A percentile compares a stretch with the other conserved stretches of the same genome.
phyloP scores from a whole-genome alignment of 2,888 invertebrate species.

The Cephus nigrinus region DNA sequence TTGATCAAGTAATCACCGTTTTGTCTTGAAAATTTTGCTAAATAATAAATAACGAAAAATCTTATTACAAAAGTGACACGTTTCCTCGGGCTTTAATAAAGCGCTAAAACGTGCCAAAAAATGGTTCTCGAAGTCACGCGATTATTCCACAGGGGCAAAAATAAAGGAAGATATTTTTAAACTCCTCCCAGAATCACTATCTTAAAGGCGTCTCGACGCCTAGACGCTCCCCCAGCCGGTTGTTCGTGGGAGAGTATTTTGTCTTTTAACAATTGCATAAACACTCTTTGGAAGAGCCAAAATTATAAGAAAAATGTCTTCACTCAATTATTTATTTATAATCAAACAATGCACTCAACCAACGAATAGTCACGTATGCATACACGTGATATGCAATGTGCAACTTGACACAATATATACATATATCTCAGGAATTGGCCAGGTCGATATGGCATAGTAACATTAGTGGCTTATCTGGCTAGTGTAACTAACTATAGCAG shows the following conservation, averaged over 20 bases:
- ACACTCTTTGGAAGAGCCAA: too few relatives aligned
- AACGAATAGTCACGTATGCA: too few relatives aligned
- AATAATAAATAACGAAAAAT: not conserved
- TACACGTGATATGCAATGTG: too few relatives aligned
- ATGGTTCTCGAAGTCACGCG: slow-evolving; percentile 23
- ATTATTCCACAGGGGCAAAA: slow-evolving; percentile 27
- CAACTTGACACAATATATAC: too few relatives aligned
- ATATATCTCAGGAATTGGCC: not conserved
- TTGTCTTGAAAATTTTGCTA: not conserved
- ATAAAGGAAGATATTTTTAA: slow-evolving; percentile 36
- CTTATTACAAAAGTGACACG: not conserved
- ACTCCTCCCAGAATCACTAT: slow-evolving; percentile 11
- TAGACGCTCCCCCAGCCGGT: not conserved
- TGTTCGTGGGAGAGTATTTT: not conserved
- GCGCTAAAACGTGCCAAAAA: not conserved
- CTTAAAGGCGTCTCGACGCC: not conserved
- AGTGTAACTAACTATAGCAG: not conserved
- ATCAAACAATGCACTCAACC: too few relatives aligned
- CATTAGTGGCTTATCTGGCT: not conserved
- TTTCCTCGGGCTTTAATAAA: not conserved
- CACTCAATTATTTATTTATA: not conserved
- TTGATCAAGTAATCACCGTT: not conserved
- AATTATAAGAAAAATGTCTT: not conserved
- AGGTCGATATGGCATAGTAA: not conserved
- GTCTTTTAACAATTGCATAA: not conserved